Evolutionary conservation across 23 tunicate species (phyloP), one percentile per base, ranked within the genome.

Genomic region (Trididemnum nubilum): DNA sequence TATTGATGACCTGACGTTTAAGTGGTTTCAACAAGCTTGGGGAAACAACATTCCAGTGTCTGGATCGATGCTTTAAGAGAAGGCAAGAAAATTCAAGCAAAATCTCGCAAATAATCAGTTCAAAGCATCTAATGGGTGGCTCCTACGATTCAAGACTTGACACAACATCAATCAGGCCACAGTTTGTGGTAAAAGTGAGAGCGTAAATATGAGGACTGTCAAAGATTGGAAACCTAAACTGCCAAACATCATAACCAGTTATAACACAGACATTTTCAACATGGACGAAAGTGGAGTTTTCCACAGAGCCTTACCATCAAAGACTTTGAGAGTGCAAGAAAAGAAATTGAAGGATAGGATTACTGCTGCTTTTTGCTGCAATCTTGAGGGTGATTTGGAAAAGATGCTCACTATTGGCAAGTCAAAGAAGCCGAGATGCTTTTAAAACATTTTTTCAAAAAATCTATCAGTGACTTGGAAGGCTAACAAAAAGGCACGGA

Each of bases 41-140:
- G 69, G 69, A 28, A 63, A 63, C 69, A 63, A 63, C 28, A 63
- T 63, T 63, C 69, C 69, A 63, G 69, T 63, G 69, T 63, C 69
- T 63, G 69, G 69, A 63, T 28, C 69, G 23, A 63, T 63, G 69
- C 69, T 63, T 21, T 23, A 63, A 63, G 69, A 63, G 69, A 63
- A 63, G 69, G 69, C 69, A 63, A 63, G 69, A 63, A 23, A 63
- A 63, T 63, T 63, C 69, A 28, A 24, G 7, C 69, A 63, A 21
- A 63, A 4, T 63, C 28, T 63, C 28, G 69, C 27, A 63, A 63
- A 63, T 63, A 28, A 63, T 63, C 69, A 63, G 69, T 63, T 63
- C 69, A 63, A 63, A 63, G 69, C 25, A 63, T 63, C 28, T 63
- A 63, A 63, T 19, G 24, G 69, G 69, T 63, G 69, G 69, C 69